Conservation (phyloP, 2,888 invertebrate genomes). For the Drosophila meridionalis region DNA sequence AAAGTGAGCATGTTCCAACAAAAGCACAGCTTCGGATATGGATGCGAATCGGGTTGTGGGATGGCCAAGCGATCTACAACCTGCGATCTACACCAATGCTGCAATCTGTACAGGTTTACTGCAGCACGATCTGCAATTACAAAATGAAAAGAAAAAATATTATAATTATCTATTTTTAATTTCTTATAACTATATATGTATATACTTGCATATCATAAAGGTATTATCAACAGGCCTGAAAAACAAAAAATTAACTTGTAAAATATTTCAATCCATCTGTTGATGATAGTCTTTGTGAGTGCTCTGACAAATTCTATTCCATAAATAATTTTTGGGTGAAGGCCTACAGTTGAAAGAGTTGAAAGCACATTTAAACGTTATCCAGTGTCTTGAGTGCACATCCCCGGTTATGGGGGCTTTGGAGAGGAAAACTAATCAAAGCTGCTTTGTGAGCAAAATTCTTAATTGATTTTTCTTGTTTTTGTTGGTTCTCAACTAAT, state of each 20-base stretch:
- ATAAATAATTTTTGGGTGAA: constrained; percentile 28
- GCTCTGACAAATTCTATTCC: constrained; percentile 8
- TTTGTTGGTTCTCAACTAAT: constrained; percentile 25
- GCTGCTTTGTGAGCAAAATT: constrained; percentile 16
- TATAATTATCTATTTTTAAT: not conserved
- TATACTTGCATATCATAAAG: constrained; percentile 3
- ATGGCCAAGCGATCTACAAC: constrained; percentile 1
- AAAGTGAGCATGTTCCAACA: constrained; percentile 21
- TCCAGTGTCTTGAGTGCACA: constrained; percentile 19
- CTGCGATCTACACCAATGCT: constrained; percentile 12
- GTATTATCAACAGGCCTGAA: constrained; percentile 12
- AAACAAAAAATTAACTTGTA: not conserved
- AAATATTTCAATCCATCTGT: constrained; percentile 2
- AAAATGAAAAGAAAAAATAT: constrained; percentile 5
- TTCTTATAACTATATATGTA: constrained; percentile 2
- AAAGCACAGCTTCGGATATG: constrained; percentile 18
- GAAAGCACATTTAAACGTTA: constrained; percentile 14
- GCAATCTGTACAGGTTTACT: constrained; percentile 48
- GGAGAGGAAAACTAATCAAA: constrained; percentile 22
- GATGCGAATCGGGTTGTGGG: constrained; percentile 6
- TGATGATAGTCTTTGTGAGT: constrained; percentile 30
- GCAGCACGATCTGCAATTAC: constrained; percentile 22
- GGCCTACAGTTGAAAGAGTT: constrained; percentile 14
- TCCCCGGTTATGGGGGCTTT: constrained; percentile 22
- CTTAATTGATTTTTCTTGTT: constrained; percentile 10